A percentile compares a stretch with the other conserved stretches of the same genome.
These are phyloP conservation scores for Fragum fragum DNA, from an alignment of 2,888 invertebrate species.

Conservation along the genomic window DNA sequence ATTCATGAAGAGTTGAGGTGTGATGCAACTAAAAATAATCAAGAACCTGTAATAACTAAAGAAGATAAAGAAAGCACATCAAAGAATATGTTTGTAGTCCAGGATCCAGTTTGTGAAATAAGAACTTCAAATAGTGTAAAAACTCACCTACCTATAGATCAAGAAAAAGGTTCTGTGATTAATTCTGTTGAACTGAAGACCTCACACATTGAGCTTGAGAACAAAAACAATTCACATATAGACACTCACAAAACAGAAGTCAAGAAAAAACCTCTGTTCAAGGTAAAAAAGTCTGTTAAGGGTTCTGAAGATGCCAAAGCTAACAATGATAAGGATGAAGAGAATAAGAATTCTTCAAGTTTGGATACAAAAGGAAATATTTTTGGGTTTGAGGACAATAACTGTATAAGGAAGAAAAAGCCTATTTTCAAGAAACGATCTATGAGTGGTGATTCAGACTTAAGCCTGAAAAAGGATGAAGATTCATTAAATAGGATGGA, in stretches of 20 bases:
- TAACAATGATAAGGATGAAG: background rate
- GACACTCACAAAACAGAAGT: background rate
- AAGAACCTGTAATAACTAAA: background rate
- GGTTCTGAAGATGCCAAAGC: background rate
- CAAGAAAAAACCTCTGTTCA: slow-evolving; percentile 33
- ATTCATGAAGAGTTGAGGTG: background rate
- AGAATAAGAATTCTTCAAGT: background rate
- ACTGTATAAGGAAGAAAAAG: slow-evolving; percentile 25
- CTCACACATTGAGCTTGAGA: too few relatives aligned
- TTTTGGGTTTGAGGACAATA: background rate
- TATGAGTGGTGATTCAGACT: background rate
- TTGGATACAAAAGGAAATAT: background rate
- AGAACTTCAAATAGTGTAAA: too few relatives aligned
- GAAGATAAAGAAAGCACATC: slow-evolving; percentile 7
- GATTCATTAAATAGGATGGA: background rate
- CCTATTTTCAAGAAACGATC: slow-evolving; percentile 44
- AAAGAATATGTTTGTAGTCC: background rate
- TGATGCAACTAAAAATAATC: background rate
- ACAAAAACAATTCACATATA: background rate
- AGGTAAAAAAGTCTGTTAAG: background rate
- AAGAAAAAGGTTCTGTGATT: too few relatives aligned
- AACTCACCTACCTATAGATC: too few relatives aligned
- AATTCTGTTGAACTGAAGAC: too few relatives aligned
- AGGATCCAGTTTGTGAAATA: too few relatives aligned
- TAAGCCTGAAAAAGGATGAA: background rate